Conservation (phyloP, 1,140 invertebrate species). For the Potamilus streckersoni region DNA sequence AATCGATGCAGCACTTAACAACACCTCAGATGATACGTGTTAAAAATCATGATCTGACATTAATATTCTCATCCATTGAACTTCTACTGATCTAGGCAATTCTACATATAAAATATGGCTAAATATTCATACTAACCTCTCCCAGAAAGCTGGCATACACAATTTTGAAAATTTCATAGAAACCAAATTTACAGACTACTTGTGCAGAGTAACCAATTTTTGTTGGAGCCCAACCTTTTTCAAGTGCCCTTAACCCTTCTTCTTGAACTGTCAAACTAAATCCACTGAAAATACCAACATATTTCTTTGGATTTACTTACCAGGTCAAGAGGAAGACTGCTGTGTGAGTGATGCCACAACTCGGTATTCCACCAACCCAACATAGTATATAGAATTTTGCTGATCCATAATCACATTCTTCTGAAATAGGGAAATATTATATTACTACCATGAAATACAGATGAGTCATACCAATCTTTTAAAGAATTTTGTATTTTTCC, state of each 20-base stretch:
- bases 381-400: conserved; percentile 93
- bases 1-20: no score
- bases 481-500: no score
- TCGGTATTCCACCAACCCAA: conserved; percentile 93
- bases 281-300: conserved; percentile 62
- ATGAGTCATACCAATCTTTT: no score
- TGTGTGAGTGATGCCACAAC: conserved; percentile 90
- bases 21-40: no score
- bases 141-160: conserved; percentile 87
- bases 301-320: conserved; percentile 81
- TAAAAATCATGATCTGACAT: no score
- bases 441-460: no score
- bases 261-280: conserved; percentile 73
- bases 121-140: conserved; percentile 72
- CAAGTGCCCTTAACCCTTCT: conserved; percentile 89
- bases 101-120: no score
- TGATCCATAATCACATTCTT: conserved; percentile 89
- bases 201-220: conserved; percentile 97
- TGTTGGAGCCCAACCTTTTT: conserved; percentile 98
- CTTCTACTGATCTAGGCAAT: no score
- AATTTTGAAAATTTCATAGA: conserved; percentile 93
- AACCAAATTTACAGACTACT: conserved; percentile 77
- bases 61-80: no score
- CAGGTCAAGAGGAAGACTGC: conserved; percentile 93
- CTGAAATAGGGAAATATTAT: conserved; percentile 59